Percentiles rank a stretch among this genome's conserved stretches.
phyloP scores from a whole-genome alignment of 1,140 invertebrate genomes.

The Homalodisca vitripennis region DNA sequence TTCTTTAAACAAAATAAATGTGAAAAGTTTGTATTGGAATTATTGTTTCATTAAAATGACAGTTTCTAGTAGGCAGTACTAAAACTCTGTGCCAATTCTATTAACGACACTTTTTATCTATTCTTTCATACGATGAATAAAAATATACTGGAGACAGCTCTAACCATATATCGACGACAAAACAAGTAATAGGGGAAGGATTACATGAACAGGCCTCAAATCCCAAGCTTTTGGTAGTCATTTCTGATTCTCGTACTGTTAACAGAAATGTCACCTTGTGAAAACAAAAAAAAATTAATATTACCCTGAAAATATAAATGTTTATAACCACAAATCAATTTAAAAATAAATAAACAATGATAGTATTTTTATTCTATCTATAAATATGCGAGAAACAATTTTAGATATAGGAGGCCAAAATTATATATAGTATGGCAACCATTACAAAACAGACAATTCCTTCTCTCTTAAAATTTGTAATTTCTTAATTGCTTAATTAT shows the following conservation, averaged over 20 bases:
- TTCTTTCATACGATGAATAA: not conserved
- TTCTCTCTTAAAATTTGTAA: no score
- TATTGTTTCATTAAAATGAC: not conserved
- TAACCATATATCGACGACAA: constrained; percentile 75
- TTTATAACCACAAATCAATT: not conserved
- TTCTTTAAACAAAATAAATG: not conserved
- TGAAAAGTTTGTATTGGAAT: not conserved
- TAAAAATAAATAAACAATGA: no score
- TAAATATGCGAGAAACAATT: no score
- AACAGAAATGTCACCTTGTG: constrained; percentile 54
- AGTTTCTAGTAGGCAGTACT: no score
- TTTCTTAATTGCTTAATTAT: no score
- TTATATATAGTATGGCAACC: no score
- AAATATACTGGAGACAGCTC: constrained; percentile 41
- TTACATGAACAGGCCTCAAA: constrained; percentile 91
- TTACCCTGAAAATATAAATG: no score
- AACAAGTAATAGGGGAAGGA: constrained; percentile 83
- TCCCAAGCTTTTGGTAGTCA: constrained; percentile 79
- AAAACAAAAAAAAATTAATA: not conserved
- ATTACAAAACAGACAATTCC: no score
- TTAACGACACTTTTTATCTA: not conserved
- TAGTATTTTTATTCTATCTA: no score
- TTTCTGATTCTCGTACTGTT: constrained; percentile 67
- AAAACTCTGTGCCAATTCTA: not conserved
- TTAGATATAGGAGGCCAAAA: no score